Conservation (phyloP, 2,888 invertebrate species). For the Temnothorax rugatulus region DNA sequence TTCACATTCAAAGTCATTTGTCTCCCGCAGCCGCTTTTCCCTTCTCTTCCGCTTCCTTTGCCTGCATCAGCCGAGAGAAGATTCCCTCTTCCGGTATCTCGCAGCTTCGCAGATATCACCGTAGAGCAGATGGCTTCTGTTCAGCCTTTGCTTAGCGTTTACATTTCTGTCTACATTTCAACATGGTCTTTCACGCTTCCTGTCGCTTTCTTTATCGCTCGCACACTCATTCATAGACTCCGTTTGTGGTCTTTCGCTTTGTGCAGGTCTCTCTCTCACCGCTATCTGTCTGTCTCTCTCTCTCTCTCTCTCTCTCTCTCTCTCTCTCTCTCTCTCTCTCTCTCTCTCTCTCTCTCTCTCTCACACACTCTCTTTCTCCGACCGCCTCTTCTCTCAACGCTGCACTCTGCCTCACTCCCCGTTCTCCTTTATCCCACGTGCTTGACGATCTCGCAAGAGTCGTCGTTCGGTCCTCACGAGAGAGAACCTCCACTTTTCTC, state of each 20-base stretch:
- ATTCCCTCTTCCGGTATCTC: conserved; percentile 6
- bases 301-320: conserved; percentile 18
- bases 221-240: conserved; percentile 29
- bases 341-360: conserved; percentile 15
- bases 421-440: conserved; percentile 31
- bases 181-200: conserved; percentile 25
- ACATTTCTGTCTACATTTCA: neutral
- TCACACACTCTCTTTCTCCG: conserved; percentile 28
- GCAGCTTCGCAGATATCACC: neutral
- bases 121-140: conserved; percentile 5
- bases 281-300: conserved; percentile 39
- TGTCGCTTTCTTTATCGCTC: conserved; percentile 48
- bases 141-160: neutral
- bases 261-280: conserved; percentile 41
- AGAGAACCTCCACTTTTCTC: conserved; percentile 37
- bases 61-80: neutral
- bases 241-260: neutral
- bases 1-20: conserved; percentile 30
- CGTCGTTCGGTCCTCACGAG: conserved; percentile 48
- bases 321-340: conserved; percentile 20
- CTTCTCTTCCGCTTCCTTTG: conserved; percentile 15
- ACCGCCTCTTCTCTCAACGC: neutral
- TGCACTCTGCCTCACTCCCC: neutral
- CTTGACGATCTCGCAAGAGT: conserved; percentile 41
- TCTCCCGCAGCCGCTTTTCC: neutral